Conservation (phyloP, 2,797 vertebrate genomes). For the Amblyraja radiata region DNA sequence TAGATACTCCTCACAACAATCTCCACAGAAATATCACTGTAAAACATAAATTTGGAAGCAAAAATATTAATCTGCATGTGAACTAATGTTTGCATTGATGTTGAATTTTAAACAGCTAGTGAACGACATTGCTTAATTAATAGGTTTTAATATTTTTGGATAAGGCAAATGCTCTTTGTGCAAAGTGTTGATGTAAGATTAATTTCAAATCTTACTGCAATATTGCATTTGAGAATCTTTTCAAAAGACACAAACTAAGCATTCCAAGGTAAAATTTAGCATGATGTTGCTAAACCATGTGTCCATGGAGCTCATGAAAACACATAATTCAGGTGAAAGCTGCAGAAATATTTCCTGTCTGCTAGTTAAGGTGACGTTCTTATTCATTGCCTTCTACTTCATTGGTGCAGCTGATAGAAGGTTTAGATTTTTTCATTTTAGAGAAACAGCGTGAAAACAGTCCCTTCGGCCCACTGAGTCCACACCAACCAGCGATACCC, state of each 20-base stretch:
- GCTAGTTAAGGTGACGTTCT: neutral
- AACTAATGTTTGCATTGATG: neutral
- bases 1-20: neutral
- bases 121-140: neutral
- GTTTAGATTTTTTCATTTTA: no score
- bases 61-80: slow-evolving; percentile 16
- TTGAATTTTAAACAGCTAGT: neutral
- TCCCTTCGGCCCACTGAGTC: no score
- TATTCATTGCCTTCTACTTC: neutral
- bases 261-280: neutral
- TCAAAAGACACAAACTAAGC: neutral
- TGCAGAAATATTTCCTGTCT: neutral
- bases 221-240: neutral
- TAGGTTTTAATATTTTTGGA: neutral
- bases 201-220: neutral
- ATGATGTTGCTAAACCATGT: neutral
- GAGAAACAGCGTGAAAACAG: no score
- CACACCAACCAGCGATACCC: no score
- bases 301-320: neutral
- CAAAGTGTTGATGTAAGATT: neutral
- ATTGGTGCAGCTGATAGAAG: neutral
- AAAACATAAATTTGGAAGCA: slow-evolving; percentile 21
- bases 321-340: neutral
- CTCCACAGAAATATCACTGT: neutral
- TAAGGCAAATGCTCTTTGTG: neutral